Percentiles rank a stretch among this genome's conserved stretches.
Conservation (phyloP, 2,888 invertebrate genomes). For the Hyalella azteca region DNA sequence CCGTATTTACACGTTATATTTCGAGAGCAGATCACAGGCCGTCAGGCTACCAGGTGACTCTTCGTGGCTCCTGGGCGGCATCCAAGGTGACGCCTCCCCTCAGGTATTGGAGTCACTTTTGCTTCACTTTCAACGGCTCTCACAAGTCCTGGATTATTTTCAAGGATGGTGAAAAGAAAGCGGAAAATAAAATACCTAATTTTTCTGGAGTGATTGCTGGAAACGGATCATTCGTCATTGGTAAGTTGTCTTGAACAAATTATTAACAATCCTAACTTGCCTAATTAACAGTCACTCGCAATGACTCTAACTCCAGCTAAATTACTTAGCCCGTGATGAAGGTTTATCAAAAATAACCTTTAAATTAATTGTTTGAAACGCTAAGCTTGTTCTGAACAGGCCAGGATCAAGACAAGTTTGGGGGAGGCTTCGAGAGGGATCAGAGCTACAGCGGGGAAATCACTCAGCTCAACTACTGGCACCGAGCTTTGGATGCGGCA, state of each 20-base stretch:
- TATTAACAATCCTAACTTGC: too few species aligned
- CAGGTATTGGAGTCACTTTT: conserved; percentile 48
- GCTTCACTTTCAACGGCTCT: conserved; percentile 39
- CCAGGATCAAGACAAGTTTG: conserved; percentile 52
- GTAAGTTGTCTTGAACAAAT: conserved; percentile 42
- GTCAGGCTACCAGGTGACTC: conserved; percentile 43
- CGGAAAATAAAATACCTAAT: not conserved
- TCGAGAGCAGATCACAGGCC: conserved; percentile 49
- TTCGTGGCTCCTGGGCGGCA: conserved; percentile 44
- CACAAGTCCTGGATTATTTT: conserved; percentile 42
- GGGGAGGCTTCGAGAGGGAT: conserved; percentile 50
- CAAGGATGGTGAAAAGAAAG: conserved; percentile 37
- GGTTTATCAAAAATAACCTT: not conserved
- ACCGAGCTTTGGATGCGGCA: not conserved
- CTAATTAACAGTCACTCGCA: not conserved
- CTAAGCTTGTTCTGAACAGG: too few species aligned
- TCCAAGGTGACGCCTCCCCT: conserved; percentile 40
- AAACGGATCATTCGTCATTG: conserved; percentile 48
- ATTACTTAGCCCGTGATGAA: not conserved
- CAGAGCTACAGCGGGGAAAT: conserved; percentile 57
- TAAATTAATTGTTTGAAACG: not conserved
- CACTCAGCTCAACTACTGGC: conserved; percentile 54
- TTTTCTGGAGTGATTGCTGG: conserved; percentile 3
- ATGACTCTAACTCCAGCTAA: not conserved
- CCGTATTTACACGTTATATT: too few species aligned